Conservation (phyloP, 53 echinoderm and acorn worm species). For the Paracentrotus lividus region DNA sequence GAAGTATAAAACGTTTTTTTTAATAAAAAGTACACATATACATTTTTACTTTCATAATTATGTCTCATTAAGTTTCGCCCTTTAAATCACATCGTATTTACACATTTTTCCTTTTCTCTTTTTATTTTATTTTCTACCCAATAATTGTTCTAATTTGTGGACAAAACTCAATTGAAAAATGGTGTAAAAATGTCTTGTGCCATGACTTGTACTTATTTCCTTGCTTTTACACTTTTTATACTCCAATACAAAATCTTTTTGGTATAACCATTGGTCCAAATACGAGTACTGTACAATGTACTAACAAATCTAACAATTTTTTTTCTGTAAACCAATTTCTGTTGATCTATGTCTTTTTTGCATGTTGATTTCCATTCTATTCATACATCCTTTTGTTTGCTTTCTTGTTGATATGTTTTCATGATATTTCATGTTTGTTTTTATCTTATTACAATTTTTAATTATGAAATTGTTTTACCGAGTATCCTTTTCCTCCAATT, state of each 20-base stretch:
- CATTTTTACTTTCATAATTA: neutral
- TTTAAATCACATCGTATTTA: neutral
- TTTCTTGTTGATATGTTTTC: no score
- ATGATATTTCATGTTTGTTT: neutral
- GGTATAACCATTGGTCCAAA: neutral
- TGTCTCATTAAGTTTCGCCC: neutral
- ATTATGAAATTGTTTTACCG: neutral
- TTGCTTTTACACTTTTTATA: slow-evolving; percentile 11
- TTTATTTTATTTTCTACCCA: neutral
- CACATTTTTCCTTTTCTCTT: slow-evolving; percentile 40
- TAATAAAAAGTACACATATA: neutral
- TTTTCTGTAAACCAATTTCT: neutral
- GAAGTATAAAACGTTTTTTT: neutral
- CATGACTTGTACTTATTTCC: slow-evolving; percentile 38
- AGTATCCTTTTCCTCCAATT: neutral
- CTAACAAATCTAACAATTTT: neutral
- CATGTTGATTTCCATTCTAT: neutral
- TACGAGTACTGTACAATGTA: neutral
- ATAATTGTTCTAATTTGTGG: slow-evolving; percentile 15
- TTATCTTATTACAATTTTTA: neutral
- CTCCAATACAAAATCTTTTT: neutral
- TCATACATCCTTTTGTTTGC: neutral
- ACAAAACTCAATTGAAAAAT: neutral
- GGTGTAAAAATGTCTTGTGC: neutral
- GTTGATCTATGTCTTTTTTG: neutral